Evolutionary conservation across 2,797 vertebrate species (phyloP), one percentile per base, ranked within the genome.

Genomic region (Acomys russatus): DNA sequence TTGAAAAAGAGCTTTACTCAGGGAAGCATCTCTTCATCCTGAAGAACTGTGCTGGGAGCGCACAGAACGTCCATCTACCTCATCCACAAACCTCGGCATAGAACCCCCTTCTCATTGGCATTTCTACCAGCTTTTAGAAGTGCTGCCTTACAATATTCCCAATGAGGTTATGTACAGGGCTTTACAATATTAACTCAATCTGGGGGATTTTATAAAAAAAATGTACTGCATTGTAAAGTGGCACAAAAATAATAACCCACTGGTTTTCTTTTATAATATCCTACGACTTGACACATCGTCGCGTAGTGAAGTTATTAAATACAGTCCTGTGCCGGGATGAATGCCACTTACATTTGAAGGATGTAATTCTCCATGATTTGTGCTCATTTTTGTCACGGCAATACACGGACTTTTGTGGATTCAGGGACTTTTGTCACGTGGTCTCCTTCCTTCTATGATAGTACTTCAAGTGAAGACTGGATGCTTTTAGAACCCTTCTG

Each of bases 281-380:
- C 94, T 80, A 80, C 90, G 92, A 96, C 90, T 92, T 33, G 49
- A 96, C 68, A 97, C 70, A 87, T 61, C 54, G 71, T 92, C 28
- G 0, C 96, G 73, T 33, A 70, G 88, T 30, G 22, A 23, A 90
- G 96, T 98, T 97, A 96, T 97, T 97, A 97, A 97, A 98, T 85
- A 30, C 95, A 98, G 90, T 25, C 44, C 79, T 76, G 12, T 8
- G 49, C 95, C 70, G 66, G 38, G 38, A 71, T 82, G 92, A 97
- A 95, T 88, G 94, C 85, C 92, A 97, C 97, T 98, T 97, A 87
- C 22, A 95, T 35, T 73, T 94, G 97, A 97, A 97, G 11, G 95
- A 97, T 94, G 88, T 93, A 94, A 98, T 98, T 98, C 98, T 94
- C 96, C 90, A 97, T 96, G 94, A 96, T 98, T 98, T 96, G 59